Conservation (phyloP, 2,888 invertebrate species). For the Epirrhoe tristata region DNA sequence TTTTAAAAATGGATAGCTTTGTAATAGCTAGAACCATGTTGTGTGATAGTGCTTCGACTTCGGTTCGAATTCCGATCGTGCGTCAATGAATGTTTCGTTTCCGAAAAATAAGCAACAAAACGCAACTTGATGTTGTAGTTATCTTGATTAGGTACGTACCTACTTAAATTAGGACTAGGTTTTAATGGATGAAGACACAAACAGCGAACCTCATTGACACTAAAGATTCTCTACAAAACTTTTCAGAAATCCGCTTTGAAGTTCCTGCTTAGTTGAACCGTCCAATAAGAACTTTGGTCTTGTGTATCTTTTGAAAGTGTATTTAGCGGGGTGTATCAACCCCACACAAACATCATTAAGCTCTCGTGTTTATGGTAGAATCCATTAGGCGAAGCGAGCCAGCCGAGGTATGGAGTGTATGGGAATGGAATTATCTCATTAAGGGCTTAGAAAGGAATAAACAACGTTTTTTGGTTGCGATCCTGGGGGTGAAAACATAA, state of each 20-base stretch:
- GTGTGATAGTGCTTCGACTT: too few species aligned
- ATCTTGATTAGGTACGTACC: too few species aligned
- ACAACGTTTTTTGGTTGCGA: slow-evolving; percentile 25
- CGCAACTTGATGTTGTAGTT: too few species aligned
- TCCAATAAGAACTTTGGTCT: slow-evolving; percentile 12
- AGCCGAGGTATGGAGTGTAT: slow-evolving; percentile 22
- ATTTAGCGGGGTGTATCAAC: slow-evolving; percentile 39
- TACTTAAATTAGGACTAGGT: too few species aligned
- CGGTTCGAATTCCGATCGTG: too few species aligned
- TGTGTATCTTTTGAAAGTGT: slow-evolving; percentile 29
- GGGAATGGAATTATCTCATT: slow-evolving; percentile 37
- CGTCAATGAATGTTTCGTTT: too few species aligned
- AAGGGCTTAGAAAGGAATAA: slow-evolving; percentile 31
- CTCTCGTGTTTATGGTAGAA: slow-evolving; percentile 51
- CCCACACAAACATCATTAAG: slow-evolving; percentile 56
- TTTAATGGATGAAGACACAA: neutral
- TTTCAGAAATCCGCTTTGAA: slow-evolving; percentile 7
- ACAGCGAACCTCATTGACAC: neutral
- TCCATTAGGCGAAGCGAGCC: slow-evolving; percentile 41
- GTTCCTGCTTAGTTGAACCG: slow-evolving; percentile 14
- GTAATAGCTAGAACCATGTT: too few species aligned
- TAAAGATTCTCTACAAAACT: slow-evolving; percentile 9
- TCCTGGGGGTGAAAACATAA: slow-evolving; percentile 25
- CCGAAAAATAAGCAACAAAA: too few species aligned
- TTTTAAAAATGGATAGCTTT: neutral